A percentile compares a stretch with the other conserved stretches of the same genome.
These are phyloP conservation scores for Yponomeuta cagnagella DNA, from an alignment of 2,888 invertebrate genomes.

Conservation along the genomic window DNA sequence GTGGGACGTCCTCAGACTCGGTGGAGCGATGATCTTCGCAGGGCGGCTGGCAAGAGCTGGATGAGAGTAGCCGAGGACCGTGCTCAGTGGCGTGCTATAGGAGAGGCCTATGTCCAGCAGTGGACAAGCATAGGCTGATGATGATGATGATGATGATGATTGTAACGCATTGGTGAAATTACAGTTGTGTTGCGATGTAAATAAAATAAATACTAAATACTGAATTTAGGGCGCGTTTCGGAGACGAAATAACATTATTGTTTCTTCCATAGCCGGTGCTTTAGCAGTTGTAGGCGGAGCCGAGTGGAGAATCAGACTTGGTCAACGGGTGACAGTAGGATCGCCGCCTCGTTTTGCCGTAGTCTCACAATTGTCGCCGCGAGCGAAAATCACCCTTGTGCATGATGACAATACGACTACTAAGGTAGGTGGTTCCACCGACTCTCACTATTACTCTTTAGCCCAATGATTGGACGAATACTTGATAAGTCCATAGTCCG, in stretches of 20 bases:
- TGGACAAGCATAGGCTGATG: no score
- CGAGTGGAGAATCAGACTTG: conserved; percentile 62
- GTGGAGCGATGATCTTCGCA: no score
- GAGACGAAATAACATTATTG: not conserved
- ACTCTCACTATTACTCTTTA: not conserved
- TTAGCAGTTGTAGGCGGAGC: conserved; percentile 65
- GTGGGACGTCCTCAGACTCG: no score
- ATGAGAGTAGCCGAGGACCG: no score
- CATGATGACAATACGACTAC: conserved; percentile 58
- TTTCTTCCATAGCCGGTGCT: conserved; percentile 48
- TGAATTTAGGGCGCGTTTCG: not conserved
- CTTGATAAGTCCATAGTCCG: not conserved
- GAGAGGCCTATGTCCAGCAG: no score
- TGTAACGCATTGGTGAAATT: no score
- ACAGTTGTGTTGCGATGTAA: no score
- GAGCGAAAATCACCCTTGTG: conserved; percentile 58
- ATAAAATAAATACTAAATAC: no score
- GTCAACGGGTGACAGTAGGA: conserved; percentile 54
- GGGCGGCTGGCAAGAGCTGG: no score
- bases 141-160: no score
- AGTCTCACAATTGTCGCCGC: conserved; percentile 59
- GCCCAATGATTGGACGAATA: not conserved
- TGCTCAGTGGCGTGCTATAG: no score
- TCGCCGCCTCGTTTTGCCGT: conserved; percentile 54
- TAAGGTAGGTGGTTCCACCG: conserved; percentile 38